Evolutionary conservation across 1,140 invertebrate genomes (phyloP).

Genomic region (Oryctes rhinoceros): DNA sequence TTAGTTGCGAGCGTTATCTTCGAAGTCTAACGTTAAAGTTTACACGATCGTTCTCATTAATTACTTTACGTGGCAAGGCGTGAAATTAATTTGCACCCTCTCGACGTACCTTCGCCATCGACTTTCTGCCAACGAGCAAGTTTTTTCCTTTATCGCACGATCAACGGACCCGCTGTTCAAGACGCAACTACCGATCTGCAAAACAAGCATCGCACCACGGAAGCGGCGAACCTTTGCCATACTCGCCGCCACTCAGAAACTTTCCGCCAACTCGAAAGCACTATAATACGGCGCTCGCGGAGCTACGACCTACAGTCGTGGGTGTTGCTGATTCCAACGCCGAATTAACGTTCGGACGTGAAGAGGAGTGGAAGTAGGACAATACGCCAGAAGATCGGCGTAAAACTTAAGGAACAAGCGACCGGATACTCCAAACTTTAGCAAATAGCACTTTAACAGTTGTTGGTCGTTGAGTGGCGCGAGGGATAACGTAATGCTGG

Average conservation of each 20-base stretch:
- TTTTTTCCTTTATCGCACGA: not conserved
- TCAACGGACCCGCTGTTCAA: not conserved
- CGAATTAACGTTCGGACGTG: constrained; percentile 17
- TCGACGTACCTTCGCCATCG: not conserved
- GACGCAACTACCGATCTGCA: no score
- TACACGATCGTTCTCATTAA: no score
- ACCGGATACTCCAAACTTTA: not conserved
- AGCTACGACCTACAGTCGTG: not conserved
- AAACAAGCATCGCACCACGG: not conserved
- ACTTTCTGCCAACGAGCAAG: not conserved
- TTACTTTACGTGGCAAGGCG: no score
- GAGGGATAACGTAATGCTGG: not conserved
- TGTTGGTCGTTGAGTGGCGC: not conserved
- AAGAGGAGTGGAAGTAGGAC: constrained; percentile 7
- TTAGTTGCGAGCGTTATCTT: no score
- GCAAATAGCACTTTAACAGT: constrained; percentile 10
- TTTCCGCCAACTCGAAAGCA: not conserved
- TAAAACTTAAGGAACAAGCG: constrained; percentile 1
- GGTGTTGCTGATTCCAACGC: not conserved
- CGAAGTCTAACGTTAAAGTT: no score
- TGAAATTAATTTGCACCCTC: not conserved
- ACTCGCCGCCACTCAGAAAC: not conserved
- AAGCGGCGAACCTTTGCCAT: not conserved
- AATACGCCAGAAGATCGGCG: not conserved
- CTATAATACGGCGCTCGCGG: not conserved